Conservation (phyloP, 2,888 invertebrate genomes). For the Conchocele bisecta region DNA sequence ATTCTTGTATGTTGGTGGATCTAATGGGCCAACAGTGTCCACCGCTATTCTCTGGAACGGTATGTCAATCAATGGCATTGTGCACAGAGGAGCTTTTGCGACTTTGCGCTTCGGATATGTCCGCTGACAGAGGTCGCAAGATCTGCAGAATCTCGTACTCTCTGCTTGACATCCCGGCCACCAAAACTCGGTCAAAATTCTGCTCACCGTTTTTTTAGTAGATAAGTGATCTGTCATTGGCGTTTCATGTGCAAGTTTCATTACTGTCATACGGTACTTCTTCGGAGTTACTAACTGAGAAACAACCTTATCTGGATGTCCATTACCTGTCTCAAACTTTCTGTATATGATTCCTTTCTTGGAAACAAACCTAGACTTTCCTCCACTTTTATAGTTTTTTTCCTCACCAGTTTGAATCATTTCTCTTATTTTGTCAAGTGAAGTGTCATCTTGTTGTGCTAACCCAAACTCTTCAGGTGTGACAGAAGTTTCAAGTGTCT, state of each 20-base stretch:
- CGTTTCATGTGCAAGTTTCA: constrained; percentile 54
- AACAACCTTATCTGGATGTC: background rate
- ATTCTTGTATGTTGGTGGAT: constrained; percentile 40
- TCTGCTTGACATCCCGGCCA: constrained; percentile 52
- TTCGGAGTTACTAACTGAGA: constrained; percentile 39
- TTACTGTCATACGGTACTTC: constrained; percentile 24
- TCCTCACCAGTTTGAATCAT: background rate
- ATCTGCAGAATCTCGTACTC: constrained; percentile 37
- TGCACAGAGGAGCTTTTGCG: constrained; percentile 32
- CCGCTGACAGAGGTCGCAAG: too few relatives aligned
- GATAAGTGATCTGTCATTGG: constrained; percentile 24
- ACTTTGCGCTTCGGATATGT: constrained; percentile 46
- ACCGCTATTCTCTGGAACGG: constrained; percentile 52
- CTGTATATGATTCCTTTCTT: constrained; percentile 18
- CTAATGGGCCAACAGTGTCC: constrained; percentile 57
- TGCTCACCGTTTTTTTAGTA: background rate
- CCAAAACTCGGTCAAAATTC: constrained; percentile 36
- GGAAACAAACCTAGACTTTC: background rate
- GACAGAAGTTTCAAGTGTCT: background rate
- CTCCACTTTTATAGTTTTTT: constrained; percentile 1
- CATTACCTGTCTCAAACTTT: constrained; percentile 18
- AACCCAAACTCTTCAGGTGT: background rate
- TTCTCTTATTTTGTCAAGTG: background rate
- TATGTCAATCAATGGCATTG: constrained; percentile 54
- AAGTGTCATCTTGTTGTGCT: constrained; percentile 8